Base-by-base conservation (phyloP, 2,797 vertebrate genomes). In the Schizopygopsis pylzovi region DNA sequence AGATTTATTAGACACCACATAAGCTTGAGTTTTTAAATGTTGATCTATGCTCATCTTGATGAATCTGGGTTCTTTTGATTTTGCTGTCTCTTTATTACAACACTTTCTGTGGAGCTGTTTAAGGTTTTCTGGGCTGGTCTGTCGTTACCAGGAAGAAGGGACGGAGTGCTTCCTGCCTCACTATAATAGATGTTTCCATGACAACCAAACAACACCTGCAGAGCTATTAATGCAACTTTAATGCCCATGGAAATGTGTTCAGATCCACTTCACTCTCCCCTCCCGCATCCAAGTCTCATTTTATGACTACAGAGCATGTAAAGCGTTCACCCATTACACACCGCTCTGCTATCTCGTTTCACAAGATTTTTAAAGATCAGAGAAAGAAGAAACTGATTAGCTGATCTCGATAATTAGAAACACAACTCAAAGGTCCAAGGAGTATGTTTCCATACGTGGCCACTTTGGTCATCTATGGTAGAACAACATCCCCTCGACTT, bases 121-220 rank as follows among this genome's bases (percentile, higher is more conserved):
- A 8, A 52, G 28, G 28, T 76, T 76, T 63, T 39, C 20, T 18
- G 20, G 15, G 20, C 22, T 12, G 4, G 6, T 67, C 33, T 52
- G 20, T 65, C 56, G 77, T 49, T 67, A 59, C 4, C 33, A 78
- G 75, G 28, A 83, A 79, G 43, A 54, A 82, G 25, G 47, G 85
- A 79, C 41, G 52, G 33, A 72, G 54, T 54, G 71, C 78, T 83
- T 88, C 86, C 79, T 82, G 81, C 77, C 83, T 87, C 52, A 70
- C 61, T 71, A 77, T 52, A 84, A 59, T 88, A 86, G 73, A 61
- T 11, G 47, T 85, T 47, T 89, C 88, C 82, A 70, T 86, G 85
- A 87, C 86, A 89, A 90, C 89, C 56, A 54, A 80, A 84, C 82
- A 85, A 89, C 83, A 88, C 25, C 84, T 83, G 67, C 52, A 47